phyloP scores from a whole-genome alignment of 2,888 invertebrate species.

The Ellobium chinense region DNA sequence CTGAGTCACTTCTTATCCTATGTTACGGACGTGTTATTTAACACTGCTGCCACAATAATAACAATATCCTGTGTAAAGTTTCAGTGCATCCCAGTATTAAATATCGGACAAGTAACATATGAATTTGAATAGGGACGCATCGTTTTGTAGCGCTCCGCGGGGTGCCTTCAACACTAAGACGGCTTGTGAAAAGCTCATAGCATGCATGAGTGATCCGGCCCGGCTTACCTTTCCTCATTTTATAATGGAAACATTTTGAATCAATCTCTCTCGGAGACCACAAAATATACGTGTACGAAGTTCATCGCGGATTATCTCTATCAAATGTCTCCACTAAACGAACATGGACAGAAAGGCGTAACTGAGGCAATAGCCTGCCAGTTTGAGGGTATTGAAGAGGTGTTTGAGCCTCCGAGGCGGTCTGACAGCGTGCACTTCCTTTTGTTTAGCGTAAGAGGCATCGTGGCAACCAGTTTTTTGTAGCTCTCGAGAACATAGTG shows the following conservation, averaged over 20 bases:
- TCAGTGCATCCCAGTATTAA: slow-evolving; percentile 22
- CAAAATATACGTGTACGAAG: not conserved
- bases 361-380: not conserved
- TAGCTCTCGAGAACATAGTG: too few relatives aligned
- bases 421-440: too few relatives aligned
- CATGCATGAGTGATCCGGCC: slow-evolving; percentile 8
- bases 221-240: not conserved
- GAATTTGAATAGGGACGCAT: slow-evolving; percentile 11
- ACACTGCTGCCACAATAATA: not conserved
- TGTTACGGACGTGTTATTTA: slow-evolving; percentile 6
- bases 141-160: not conserved
- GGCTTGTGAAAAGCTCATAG: not conserved
- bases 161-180: not conserved
- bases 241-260: not conserved
- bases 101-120: slow-evolving; percentile 10
- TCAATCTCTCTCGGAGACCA: not conserved
- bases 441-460: too few relatives aligned
- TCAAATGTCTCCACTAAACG: not conserved
- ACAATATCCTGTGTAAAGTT: slow-evolving; percentile 1
- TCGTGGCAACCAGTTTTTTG: too few relatives aligned
- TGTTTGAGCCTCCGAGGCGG: too few relatives aligned
- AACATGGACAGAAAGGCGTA: not conserved
- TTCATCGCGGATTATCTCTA: not conserved
- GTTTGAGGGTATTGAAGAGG: too few relatives aligned
- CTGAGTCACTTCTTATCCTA: not conserved